Evolutionary conservation across 2,113 vertebrate genomes (phyloP), one percentile per base, ranked within the genome.

Genomic region (Rutilus rutilus): DNA sequence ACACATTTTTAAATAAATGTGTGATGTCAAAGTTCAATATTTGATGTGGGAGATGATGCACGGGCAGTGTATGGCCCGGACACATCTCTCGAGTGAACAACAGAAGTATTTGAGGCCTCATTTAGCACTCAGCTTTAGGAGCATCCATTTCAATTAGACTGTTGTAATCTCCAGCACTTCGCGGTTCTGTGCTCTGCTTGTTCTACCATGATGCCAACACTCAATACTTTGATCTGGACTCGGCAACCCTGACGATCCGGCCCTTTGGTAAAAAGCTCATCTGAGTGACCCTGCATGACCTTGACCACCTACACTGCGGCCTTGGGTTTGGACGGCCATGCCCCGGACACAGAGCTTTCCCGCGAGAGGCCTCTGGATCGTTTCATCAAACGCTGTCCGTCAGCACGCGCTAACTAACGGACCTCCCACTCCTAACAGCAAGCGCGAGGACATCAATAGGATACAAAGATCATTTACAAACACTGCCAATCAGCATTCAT

Each of bases 201-300:
- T 93, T 92, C 86, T 89, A 87, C 84, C 88, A 88, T 91, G 87
- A 90, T 90, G 79, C 85, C 93, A 88, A 93, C 90, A 94, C 86
- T 93, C 93, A 89, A 95, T 93, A 95, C 92, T 93, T 94, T 94
- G 94, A 95, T 95, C 92, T 91, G 75, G 90, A 93, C 90, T 91
- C 77, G 65, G 89, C 90, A 90, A 88, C 88, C 90, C 90, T 91
- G 90, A 93, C 90, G 89, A 91, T 88, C 90, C 84, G 67, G 88
- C 88, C 86, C 87, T 93, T 93, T 94, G 91, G 92, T 92, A 60
- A 33, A 88, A 67, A 91, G 91, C 93, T 94, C 95, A 94, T 95
- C 92, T 91, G 92, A 91, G 90, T 94, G 95, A 95, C 94, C 95
- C 91, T 90, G 85, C 87, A 86, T 92, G 94, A 95, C 95, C 94